phyloP scores from a whole-genome alignment of 1,140 invertebrate species.

The Mizuhopecten yessoensis region DNA sequence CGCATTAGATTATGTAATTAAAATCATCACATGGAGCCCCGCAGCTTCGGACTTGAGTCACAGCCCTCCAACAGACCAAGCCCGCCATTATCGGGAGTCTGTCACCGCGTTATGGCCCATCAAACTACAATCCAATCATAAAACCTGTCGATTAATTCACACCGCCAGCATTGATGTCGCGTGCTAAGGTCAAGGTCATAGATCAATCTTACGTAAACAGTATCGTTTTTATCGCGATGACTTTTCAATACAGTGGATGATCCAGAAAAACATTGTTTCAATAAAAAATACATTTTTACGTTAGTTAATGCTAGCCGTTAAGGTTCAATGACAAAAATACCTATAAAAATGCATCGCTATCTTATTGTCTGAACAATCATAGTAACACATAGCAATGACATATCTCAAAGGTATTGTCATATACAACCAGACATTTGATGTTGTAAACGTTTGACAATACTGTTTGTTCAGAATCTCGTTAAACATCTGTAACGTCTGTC shows the following conservation, averaged over 20 bases:
- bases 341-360: background rate
- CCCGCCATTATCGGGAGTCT: background rate
- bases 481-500: background rate
- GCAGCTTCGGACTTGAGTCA: slow-evolving; percentile 1
- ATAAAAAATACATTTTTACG: background rate
- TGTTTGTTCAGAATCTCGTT: background rate
- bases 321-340: background rate
- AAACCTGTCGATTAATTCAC: slow-evolving; percentile 38
- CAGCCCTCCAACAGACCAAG: background rate
- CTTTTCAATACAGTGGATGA: background rate
- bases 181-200: background rate
- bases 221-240: background rate
- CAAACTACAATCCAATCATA: background rate
- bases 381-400: background rate
- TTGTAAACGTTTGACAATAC: background rate
- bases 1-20: slow-evolving; percentile 26
- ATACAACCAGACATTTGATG: background rate
- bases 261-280: background rate
- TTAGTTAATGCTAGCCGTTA: background rate
- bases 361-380: background rate
- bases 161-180: background rate
- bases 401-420: background rate
- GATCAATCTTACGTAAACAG: background rate
- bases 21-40: background rate
- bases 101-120: slow-evolving; percentile 1